Base-by-base conservation (phyloP, 2,113 vertebrate species). In the Suricata suricatta region DNA sequence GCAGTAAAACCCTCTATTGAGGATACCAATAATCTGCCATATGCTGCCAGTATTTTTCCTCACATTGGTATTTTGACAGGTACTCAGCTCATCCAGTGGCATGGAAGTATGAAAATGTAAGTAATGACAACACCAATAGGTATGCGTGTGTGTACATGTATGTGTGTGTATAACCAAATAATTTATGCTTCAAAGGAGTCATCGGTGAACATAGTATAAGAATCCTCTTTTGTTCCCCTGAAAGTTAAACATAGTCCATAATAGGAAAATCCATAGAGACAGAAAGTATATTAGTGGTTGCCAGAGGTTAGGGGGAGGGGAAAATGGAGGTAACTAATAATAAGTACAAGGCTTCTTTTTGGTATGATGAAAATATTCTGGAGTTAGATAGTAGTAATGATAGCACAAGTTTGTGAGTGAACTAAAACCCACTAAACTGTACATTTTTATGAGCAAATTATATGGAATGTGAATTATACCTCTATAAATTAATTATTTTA, bases 341-440 rank as follows among this genome's bases (percentile, higher is more conserved):
- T 16, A 63, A 81, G 15, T 25, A 38, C 5, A n/a, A 31, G n/a
- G n/a, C 33, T 87, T 80, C 38, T 54, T 80, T 85, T 1, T 50
- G 52, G 35, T 63, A 29, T 64, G 63, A 93, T 68, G 81, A 96
- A 81, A 76, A 64, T 50, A 23, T 92, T 87, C 60, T 83, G 63
- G 15, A 86, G 50, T 79, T 74, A 92, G 52, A 64, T 35, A 29
- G n/a, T 74, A 69, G 86, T 83, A 57, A 57, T 21, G 29, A 19
- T 47, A 66, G 19, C n/a, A 41, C 47, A 86, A 60, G 16, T 92
- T 94, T 63, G 76, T 35, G 68, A 38, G 87, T 17, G 2, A 64
- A n/a, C 19, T 54, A 41, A 91, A 95, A 93, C 10, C 29, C 77
- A 84, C 82, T 85, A 97, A 95, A 95, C 38, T 44, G 69, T 79